Percentiles rank a stretch among this genome's conserved stretches.
phyloP scores from a whole-genome alignment of 2,113 vertebrate genomes.

The Oostethus manadensis region DNA sequence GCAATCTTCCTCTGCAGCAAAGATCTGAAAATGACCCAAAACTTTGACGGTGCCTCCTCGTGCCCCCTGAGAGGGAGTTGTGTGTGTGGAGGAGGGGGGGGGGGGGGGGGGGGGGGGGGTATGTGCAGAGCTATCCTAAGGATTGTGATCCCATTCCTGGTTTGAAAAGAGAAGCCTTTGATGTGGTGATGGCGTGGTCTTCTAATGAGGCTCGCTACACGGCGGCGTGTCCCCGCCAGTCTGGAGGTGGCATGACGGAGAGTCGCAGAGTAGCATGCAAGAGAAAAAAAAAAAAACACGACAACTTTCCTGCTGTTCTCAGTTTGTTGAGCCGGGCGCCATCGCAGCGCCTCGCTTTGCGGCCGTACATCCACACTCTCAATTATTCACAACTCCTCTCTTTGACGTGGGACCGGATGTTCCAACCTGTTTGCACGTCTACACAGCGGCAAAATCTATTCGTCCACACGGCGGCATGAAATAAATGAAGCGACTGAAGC shows the following conservation, averaged over 20 bases:
- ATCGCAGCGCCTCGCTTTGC: not conserved
- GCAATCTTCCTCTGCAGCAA: conserved; percentile 23
- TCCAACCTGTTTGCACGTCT: no score
- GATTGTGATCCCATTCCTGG: conserved; percentile 50
- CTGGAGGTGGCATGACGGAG: conserved; percentile 47
- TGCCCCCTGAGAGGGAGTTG: conserved; percentile 29
- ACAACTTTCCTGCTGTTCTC: not conserved
- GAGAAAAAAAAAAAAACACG: not conserved
- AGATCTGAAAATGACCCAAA: conserved; percentile 59
- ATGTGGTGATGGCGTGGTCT: conserved; percentile 45
- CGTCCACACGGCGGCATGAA: no score
- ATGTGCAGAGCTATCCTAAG: conserved; percentile 45
- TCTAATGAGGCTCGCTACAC: conserved; percentile 59
- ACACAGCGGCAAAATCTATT: no score
- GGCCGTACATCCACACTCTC: not conserved
- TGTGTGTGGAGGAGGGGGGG: conserved; percentile 22
- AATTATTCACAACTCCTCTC: not conserved
- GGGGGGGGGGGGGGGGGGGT: not conserved
- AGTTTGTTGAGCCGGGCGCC: not conserved
- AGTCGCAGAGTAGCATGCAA: not conserved
- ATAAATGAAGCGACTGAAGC: no score
- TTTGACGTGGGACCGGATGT: not conserved
- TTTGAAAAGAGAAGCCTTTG: conserved; percentile 53
- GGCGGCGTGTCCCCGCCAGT: conserved; percentile 49
- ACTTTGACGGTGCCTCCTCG: conserved; percentile 34